phyloP scores from a whole-genome alignment of 2,113 vertebrate genomes.

The Donacobius atricapilla region DNA sequence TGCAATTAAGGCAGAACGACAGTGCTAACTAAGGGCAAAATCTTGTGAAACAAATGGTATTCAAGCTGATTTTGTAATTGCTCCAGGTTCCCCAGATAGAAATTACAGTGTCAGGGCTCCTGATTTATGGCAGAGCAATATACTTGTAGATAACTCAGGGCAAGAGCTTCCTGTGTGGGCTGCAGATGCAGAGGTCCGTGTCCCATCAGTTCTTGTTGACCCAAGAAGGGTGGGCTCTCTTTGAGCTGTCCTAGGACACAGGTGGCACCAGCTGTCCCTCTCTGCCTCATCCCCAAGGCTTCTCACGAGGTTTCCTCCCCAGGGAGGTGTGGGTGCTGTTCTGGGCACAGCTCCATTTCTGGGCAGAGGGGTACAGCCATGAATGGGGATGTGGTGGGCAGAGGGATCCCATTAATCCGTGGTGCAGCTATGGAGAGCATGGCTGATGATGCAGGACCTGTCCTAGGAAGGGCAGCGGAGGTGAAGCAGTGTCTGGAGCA shows the following conservation, averaged over 20 bases:
- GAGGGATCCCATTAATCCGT: neutral
- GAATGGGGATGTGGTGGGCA: neutral
- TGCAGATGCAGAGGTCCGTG: neutral
- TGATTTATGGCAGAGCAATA: neutral
- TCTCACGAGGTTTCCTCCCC: neutral
- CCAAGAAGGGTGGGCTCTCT: neutral
- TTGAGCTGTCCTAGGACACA: neutral
- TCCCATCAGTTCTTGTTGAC: neutral
- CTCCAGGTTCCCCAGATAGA: neutral
- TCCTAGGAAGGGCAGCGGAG: neutral
- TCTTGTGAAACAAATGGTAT: constrained; percentile 11
- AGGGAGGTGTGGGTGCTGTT: neutral
- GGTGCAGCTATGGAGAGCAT: accelerated
- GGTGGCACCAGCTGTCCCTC: neutral
- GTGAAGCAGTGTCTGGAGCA: neutral
- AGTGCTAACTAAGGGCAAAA: constrained; percentile 52
- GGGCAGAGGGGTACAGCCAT: neutral
- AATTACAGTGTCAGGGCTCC: constrained; percentile 11
- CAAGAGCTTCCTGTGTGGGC: neutral
- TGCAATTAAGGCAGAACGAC: constrained; percentile 40
- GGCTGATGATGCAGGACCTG: too few species aligned
- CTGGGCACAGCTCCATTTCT: neutral
- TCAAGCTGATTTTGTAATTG: constrained; percentile 48
- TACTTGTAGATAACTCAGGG: neutral
- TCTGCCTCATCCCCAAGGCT: neutral